A percentile compares a stretch with the other conserved stretches of the same genome.
Conservation (phyloP, 2,797 vertebrate genomes). For the Spheniscus humboldti region DNA sequence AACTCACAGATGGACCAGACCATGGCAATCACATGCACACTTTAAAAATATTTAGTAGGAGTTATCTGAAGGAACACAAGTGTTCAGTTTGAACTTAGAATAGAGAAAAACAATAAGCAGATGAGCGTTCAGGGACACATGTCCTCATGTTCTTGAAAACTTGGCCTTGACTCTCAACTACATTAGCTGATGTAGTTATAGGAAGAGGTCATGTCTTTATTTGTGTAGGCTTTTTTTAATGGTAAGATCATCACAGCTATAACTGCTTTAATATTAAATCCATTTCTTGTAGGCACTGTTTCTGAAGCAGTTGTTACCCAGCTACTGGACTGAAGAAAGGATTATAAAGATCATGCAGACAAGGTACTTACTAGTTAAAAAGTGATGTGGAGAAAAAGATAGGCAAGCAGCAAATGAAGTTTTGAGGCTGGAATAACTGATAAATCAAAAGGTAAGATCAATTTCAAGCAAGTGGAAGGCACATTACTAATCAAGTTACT, state of each 20-base stretch:
- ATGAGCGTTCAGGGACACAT: not conserved
- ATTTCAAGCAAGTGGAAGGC: not conserved
- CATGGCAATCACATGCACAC: rapidly evolving
- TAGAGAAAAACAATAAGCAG: not conserved
- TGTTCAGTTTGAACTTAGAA: not conserved
- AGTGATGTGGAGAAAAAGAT: not conserved
- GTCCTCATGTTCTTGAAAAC: not conserved
- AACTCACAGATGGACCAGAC: not conserved
- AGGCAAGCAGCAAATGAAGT: not conserved
- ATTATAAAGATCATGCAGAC: not conserved
- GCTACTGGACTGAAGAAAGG: not conserved
- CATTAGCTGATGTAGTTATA: not conserved
- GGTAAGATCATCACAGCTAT: not conserved
- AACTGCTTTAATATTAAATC: not conserved
- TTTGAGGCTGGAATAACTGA: not conserved
- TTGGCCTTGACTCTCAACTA: not conserved
- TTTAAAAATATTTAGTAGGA: not conserved
- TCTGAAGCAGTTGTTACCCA: not conserved
- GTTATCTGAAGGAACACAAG: not conserved
- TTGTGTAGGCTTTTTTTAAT: not conserved
- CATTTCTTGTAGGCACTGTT: not conserved
- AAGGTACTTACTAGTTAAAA: not conserved
- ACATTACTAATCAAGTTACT: not conserved
- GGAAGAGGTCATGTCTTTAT: not conserved
- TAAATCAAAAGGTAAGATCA: not conserved